Conservation (phyloP, 2,888 invertebrate genomes). For the Hirtodrosophila duncani region DNA sequence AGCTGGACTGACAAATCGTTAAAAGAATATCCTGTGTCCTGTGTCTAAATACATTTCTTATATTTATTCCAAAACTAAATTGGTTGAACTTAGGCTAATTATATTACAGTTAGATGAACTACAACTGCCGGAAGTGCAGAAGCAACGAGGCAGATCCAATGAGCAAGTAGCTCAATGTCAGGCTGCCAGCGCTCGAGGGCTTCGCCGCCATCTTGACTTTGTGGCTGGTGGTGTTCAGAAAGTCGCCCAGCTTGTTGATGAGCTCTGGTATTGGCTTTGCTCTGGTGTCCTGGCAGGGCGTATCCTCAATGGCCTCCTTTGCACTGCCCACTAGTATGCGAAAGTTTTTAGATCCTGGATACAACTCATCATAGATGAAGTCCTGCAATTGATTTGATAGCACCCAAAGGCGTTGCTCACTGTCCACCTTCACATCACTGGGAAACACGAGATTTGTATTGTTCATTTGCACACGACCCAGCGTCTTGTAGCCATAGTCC, state of each 20-base stretch:
- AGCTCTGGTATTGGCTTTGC: conserved; percentile 80
- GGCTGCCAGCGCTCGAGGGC: conserved; percentile 6
- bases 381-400: conserved; percentile 85
- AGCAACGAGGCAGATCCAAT: conserved; percentile 12
- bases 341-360: conserved; percentile 84
- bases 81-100: conserved; percentile 22
- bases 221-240: conserved; percentile 79
- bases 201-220: conserved; percentile 15
- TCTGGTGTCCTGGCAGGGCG: conserved; percentile 83
- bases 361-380: conserved; percentile 84
- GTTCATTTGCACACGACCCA: conserved; percentile 85
- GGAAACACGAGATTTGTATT: conserved; percentile 86
- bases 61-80: conserved; percentile 40
- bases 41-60: conserved; percentile 42
- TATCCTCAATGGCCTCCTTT: conserved; percentile 84
- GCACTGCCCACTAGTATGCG: conserved; percentile 85
- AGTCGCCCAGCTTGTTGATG: conserved; percentile 80
- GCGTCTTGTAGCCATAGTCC: conserved; percentile 84
- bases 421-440: conserved; percentile 87
- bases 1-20: conserved; percentile 45
- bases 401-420: conserved; percentile 85
- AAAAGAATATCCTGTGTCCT: conserved; percentile 2
- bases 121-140: conserved; percentile 23
- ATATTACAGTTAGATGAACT: conserved; percentile 19
- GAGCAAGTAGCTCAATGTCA: conserved; percentile 15